Percentiles rank a stretch among this genome's conserved stretches.
These are phyloP conservation scores for Hippocampus guttulatus DNA, from an alignment of 2,113 vertebrate species.

Conservation along the genomic window DNA sequence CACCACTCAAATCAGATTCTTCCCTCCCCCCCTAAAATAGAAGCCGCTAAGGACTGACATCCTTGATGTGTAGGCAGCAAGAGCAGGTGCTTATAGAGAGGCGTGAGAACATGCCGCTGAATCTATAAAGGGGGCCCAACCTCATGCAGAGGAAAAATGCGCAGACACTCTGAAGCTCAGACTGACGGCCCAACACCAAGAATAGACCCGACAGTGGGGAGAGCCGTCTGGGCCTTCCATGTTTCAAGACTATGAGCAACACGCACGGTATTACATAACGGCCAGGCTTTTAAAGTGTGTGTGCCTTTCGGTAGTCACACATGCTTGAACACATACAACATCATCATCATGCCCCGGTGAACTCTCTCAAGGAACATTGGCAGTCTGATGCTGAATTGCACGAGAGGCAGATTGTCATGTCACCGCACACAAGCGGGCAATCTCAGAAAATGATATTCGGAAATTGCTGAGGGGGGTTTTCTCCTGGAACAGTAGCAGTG, in stretches of 20 bases:
- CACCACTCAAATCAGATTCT: constrained; percentile 37
- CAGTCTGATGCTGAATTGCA: background rate
- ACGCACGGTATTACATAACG: constrained; percentile 10
- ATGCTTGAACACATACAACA: background rate
- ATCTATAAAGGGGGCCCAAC: constrained; percentile 26
- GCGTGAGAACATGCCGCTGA: constrained; percentile 23
- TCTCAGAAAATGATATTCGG: background rate
- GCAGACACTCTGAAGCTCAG: constrained; percentile 19
- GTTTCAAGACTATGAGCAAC: constrained; percentile 18
- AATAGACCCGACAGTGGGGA: constrained; percentile 37
- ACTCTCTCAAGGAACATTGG: constrained; percentile 20
- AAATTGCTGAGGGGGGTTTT: background rate
- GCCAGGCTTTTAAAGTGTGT: background rate
- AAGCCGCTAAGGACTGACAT: constrained; percentile 15
- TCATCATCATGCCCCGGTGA: background rate
- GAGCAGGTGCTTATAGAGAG: constrained; percentile 60
- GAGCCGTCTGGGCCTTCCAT: constrained; percentile 23
- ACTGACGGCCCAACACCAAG: constrained; percentile 34
- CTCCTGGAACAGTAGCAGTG: background rate
- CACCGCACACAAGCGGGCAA: background rate
- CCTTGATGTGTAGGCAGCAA: constrained; percentile 21
- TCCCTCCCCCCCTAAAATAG: constrained; percentile 50
- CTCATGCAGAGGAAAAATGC: constrained; percentile 28
- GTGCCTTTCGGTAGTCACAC: background rate
- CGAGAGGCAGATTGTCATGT: background rate